Conservation (phyloP, 2,888 invertebrate genomes). For the Heteromurus nitidus region DNA sequence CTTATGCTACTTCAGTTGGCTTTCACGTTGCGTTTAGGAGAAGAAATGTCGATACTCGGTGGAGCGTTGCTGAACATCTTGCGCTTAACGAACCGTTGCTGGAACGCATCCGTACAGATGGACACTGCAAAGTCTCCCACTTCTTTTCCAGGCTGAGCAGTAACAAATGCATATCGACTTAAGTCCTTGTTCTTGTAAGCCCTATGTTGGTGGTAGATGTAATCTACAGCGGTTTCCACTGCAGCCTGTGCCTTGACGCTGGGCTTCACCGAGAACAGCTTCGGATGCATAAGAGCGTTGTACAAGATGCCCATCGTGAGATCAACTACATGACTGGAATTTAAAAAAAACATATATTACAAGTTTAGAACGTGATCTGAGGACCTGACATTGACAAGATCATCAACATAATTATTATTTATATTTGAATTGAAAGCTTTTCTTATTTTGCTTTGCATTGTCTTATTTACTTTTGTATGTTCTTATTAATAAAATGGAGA, state of each 20-base stretch:
- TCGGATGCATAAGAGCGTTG: conserved; percentile 1
- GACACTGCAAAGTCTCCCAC: conserved; percentile 5
- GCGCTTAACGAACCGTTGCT: background rate
- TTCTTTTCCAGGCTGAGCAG: background rate
- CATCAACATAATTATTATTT: too few relatives aligned
- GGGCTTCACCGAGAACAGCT: background rate
- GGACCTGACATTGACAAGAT: too few relatives aligned
- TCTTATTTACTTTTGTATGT: conserved; percentile 36
- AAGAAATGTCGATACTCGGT: too few relatives aligned
- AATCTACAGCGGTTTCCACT: conserved; percentile 39
- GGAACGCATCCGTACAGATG: background rate
- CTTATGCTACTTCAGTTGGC: background rate
- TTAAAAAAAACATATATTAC: conserved; percentile 5
- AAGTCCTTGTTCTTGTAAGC: background rate
- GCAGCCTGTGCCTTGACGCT: conserved; percentile 40
- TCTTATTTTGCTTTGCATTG: background rate
- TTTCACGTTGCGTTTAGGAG: background rate
- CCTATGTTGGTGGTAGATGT: conserved; percentile 20
- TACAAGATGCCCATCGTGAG: conserved; percentile 34
- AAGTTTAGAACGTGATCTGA: background rate
- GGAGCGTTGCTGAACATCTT: too few relatives aligned
- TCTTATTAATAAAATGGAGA: conserved; percentile 8
- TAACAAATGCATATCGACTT: background rate
- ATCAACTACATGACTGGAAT: conserved; percentile 9
- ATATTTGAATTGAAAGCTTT: too few relatives aligned